Percentiles rank a stretch among this genome's conserved stretches.
Conservation (phyloP, 2,797 vertebrate species). For the Micropoecilia bifurca region DNA sequence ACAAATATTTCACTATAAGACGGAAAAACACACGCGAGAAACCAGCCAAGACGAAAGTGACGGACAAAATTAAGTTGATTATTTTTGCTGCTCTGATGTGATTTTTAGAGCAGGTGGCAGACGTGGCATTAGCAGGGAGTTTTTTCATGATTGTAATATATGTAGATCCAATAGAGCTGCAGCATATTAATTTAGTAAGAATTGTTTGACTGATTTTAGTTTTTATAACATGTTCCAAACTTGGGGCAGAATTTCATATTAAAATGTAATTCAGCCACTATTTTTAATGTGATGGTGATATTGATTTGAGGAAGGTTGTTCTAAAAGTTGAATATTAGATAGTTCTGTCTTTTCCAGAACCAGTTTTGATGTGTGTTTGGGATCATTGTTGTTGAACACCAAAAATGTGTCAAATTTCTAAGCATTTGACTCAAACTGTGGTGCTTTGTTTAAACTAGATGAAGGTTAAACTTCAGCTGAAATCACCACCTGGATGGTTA, state of each 20-base stretch:
- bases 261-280: neutral
- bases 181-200: neutral
- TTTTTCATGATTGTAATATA: neutral
- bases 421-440: too few relatives aligned
- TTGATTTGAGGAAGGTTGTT: neutral
- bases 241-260: neutral
- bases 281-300: neutral
- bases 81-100: conserved; percentile 50
- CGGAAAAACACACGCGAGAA: conserved; percentile 42
- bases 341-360: neutral
- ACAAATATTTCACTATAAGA: conserved; percentile 47
- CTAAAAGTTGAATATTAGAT: neutral
- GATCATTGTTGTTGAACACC: neutral
- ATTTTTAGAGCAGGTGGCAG: conserved; percentile 51
- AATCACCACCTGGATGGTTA: neutral
- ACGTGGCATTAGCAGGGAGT: neutral
- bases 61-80: conserved; percentile 59
- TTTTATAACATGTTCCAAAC: neutral
- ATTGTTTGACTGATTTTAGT: neutral
- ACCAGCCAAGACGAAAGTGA: conserved; percentile 42
- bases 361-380: neutral
- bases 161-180: neutral
- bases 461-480: neutral
- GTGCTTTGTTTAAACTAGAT: neutral
- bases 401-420: too few relatives aligned